Evolutionary conservation across 2,797 vertebrate species (phyloP).

Genomic region (Ispidina picta): DNA sequence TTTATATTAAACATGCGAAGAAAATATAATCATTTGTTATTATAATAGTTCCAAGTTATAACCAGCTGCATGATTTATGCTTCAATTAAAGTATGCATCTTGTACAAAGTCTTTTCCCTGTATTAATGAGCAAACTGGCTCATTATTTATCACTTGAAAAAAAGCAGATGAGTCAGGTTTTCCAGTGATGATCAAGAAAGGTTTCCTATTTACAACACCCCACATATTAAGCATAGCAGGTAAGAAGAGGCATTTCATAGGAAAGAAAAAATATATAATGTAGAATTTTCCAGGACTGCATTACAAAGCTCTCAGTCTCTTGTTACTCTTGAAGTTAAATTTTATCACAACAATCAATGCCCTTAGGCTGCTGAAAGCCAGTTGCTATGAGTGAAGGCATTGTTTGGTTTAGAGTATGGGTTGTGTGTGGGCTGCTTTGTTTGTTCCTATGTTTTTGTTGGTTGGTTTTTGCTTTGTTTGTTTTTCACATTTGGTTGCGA

Average conservation of each 20-base stretch:
- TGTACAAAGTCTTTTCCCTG: slow-evolving; percentile 53
- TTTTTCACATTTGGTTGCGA: neutral
- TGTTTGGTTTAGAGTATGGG: neutral
- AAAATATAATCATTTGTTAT: slow-evolving; percentile 66
- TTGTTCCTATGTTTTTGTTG: neutral
- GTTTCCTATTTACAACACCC: slow-evolving; percentile 21
- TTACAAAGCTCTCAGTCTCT: neutral
- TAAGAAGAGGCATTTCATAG: neutral
- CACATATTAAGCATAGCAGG: neutral
- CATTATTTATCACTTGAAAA: slow-evolving; percentile 47
- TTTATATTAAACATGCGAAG: slow-evolving; percentile 57
- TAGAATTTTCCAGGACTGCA: neutral
- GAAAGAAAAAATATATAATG: neutral
- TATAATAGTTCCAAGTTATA: slow-evolving; percentile 50
- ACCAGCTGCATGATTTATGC: slow-evolving; percentile 68
- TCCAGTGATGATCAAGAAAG: neutral
- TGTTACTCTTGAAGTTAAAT: neutral
- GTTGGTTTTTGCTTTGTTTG: too few species aligned
- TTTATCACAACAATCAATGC: neutral
- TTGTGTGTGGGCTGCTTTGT: neutral
- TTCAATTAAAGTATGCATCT: slow-evolving; percentile 64
- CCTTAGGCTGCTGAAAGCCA: neutral
- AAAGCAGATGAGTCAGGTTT: slow-evolving; percentile 19
- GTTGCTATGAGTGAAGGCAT: neutral
- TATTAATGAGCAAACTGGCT: slow-evolving; percentile 54